Base-by-base conservation (phyloP, 2,113 vertebrate genomes). In the Microcebus ravelobensis region DNA sequence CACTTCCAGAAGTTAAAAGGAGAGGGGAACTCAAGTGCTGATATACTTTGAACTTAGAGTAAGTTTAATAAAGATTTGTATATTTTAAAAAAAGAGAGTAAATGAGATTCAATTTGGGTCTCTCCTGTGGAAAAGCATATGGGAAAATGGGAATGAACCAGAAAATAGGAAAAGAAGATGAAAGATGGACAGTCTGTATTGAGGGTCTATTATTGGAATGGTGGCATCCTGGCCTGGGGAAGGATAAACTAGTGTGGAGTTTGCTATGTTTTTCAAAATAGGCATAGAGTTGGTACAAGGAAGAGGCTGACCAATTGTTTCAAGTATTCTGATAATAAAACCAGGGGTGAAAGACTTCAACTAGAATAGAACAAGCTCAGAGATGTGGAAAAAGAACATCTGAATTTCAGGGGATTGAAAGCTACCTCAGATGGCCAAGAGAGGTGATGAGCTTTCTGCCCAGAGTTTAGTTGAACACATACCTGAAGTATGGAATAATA, bases 271-370 rank as follows among this genome's bases (percentile, higher is more conserved):
- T 77, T 86, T n/a, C 73, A 71, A 39, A 76, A 23, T 1, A 59
- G 59, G 65, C 5, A 39, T 8, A 59, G 67, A 18, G 42, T 20
- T 42, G 71, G 59, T 79, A 71, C 20, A 61, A 65, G 45, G 25
- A 87, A 85, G 50, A 65, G 6, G 25, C 50, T 48, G 74, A 21
- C 8, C 59, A 85, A 27, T 3, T 89, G 57, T 59, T 45, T 34
- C 36, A 89, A 34, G 59, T 61, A 50, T 91, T 94, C 42, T n/a
- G 68, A 57, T 20, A 67, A 74, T 48, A 29, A 89, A 93, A 76
- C 67, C 3, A 1, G 50, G 18, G 8, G 9, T 8, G 31, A 89
- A 31, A 25, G 63, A 50, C 39, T 65, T 70, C 42, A 21, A 21
- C 18, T 14, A 91, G 29, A n/a, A 80, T 4, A 79, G 52, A 36